Conservation (phyloP, 2,797 vertebrate species). For the Hippoglossus hippoglossus region DNA sequence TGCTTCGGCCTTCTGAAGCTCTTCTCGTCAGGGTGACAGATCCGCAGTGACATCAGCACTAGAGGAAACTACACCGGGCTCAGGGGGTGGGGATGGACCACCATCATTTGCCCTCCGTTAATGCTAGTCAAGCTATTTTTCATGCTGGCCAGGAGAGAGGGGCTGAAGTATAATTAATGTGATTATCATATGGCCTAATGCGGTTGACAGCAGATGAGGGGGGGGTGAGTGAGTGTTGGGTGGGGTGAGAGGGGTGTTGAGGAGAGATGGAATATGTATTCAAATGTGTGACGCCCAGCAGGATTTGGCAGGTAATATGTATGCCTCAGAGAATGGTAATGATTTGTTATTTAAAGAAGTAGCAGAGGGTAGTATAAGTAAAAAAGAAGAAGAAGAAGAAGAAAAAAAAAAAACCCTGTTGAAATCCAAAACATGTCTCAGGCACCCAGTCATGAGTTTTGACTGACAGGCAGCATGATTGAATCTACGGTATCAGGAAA, state of each 20-base stretch:
- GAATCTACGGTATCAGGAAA: conserved; percentile 82
- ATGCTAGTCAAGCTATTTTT: conserved; percentile 85
- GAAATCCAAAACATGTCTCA: conserved; percentile 71
- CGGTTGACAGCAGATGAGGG: conserved; percentile 83
- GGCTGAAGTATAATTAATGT: conserved; percentile 88
- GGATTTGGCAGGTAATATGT: conserved; percentile 82
- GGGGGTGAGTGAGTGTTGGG: conserved; percentile 60
- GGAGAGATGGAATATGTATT: conserved; percentile 84
- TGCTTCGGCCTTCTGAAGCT: conserved; percentile 84
- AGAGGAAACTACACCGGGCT: conserved; percentile 80
- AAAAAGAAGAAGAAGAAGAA: conserved; percentile 8
- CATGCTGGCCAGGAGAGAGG: conserved; percentile 78
- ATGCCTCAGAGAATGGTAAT: conserved; percentile 75
- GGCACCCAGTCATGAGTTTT: conserved; percentile 62
- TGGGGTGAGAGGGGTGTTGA: conserved; percentile 42
- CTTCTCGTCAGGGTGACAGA: conserved; percentile 88
- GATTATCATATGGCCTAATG: conserved; percentile 88
- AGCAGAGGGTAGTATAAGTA: conserved; percentile 46
- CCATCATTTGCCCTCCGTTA: conserved; percentile 85
- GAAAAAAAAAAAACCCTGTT: conserved; percentile 26
- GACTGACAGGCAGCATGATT: conserved; percentile 83
- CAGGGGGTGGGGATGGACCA: conserved; percentile 78
- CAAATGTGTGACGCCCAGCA: conserved; percentile 70
- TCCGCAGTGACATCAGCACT: conserved; percentile 85
- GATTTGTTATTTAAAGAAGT: conserved; percentile 76